A percentile compares a stretch with the other conserved stretches of the same genome.
phyloP scores from a whole-genome alignment of 2,113 vertebrate genomes.

The Upupa epops region DNA sequence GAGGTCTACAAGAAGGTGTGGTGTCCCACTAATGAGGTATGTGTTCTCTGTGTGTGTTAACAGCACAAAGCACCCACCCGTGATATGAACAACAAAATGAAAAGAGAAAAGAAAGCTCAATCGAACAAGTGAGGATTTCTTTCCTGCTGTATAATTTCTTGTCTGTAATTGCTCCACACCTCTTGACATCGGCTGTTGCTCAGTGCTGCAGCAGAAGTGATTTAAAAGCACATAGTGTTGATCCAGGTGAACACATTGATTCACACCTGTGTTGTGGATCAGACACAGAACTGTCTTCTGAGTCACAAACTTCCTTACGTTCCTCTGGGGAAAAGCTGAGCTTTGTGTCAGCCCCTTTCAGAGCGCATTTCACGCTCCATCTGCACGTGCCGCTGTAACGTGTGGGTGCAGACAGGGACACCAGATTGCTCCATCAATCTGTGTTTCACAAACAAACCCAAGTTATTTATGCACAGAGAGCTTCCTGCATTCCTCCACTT shows the following conservation, averaged over 20 bases:
- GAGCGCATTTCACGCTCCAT: background rate
- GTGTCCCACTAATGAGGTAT: slow-evolving; percentile 98
- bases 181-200: background rate
- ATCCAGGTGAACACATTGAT: background rate
- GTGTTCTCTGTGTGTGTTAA: background rate
- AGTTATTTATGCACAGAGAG: background rate
- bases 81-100: background rate
- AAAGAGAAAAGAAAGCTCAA: background rate
- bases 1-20: slow-evolving; percentile 99
- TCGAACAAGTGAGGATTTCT: background rate
- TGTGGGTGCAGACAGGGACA: background rate
- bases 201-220: background rate
- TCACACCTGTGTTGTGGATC: background rate
- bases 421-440: background rate
- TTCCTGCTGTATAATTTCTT: background rate
- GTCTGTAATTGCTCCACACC: background rate
- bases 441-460: background rate
- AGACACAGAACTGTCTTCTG: background rate
- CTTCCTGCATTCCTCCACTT: background rate
- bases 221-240: background rate
- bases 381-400: background rate
- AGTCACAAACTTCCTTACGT: background rate
- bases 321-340: background rate
- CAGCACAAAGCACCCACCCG: background rate
- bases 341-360: background rate